A percentile compares a stretch with the other conserved stretches of the same genome.
These are phyloP conservation scores for Podabrus alpinus DNA, from an alignment of 2,888 invertebrate species.

Conservation along the genomic window DNA sequence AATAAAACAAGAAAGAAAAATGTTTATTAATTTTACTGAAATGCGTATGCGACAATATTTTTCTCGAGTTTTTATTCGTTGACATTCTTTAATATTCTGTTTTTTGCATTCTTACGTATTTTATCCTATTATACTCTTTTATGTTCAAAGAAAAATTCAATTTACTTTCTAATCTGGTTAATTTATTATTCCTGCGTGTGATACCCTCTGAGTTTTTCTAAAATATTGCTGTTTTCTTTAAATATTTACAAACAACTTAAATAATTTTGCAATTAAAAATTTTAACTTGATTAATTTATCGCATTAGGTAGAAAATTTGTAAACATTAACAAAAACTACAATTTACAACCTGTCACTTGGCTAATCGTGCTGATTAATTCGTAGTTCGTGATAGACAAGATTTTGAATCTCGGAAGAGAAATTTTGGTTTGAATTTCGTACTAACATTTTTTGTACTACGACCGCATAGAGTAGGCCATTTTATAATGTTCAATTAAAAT, in stretches of 20 bases:
- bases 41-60: neutral
- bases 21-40: neutral
- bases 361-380: too few relatives aligned
- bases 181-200: neutral
- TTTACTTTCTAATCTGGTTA: neutral
- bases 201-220: neutral
- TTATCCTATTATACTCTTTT: constrained; percentile 1
- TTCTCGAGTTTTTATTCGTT: neutral
- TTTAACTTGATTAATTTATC: neutral
- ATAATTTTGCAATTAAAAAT: neutral
- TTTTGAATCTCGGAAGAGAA: too few relatives aligned
- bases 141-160: constrained; percentile 1
- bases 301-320: too few relatives aligned
- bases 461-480: too few relatives aligned
- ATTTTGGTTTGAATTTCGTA: too few relatives aligned
- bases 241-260: neutral
- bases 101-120: constrained; percentile 1
- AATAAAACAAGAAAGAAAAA: neutral
- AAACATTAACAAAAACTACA: too few relatives aligned
- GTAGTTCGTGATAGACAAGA: too few relatives aligned
- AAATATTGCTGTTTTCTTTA: neutral
- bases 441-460: too few relatives aligned
- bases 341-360: too few relatives aligned
- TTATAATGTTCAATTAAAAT: too few relatives aligned
- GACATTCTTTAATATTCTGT: neutral